Evolutionary conservation across 2,113 vertebrate genomes (phyloP), one percentile per base, ranked within the genome.

Genomic region (Tragelaphus buxtoni): DNA sequence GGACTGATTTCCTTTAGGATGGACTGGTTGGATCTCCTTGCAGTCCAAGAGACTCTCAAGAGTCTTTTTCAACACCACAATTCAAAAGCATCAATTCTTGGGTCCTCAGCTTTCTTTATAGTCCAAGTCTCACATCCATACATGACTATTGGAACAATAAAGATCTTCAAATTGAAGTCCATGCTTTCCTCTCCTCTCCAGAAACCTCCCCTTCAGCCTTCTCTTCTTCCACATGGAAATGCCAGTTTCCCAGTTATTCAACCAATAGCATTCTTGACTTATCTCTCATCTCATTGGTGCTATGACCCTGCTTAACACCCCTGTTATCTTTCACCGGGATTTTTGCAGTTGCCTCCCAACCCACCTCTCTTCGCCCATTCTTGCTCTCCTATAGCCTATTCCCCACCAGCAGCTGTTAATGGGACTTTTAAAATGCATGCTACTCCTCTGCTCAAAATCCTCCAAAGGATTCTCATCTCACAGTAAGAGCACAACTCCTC

Each of bases 251-350:
- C 35, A 30, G 17, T 8, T 32, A 32, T 51, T 58, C 18, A 51
- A 2, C 6, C 9, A 49, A 32, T n/a, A n/a, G 10, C 32, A 12
- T 2, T 5, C 42, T 79, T 42, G 53, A 26, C 32, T 14, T 24
- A 18, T 80, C 42, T 69, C 42, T 58, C 39, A 17, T 10, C 13
- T 30, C 72, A 8, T 86, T 3, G 1, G 7, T 39, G 13, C 45
- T 16, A 1, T 32, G 20, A 5, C 7, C 3, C 55, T 45, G 63
- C 22, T 9, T 55, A 9, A 2, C 7, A 8, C n/a, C 12, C 5
- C 47, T 51, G 10, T 26, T 35, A 3, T 47, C 55, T 30, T 24
- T 6, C 26, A 20, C 16, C 60, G 35, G 84, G 35, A 35, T 7
- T n/a, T 58, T 9, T 74, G 35, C 51, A 42, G 4, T 32, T 1